Evolutionary conservation across 2,797 vertebrate genomes (phyloP), one percentile per base, ranked within the genome.

Genomic region (Myotis planiceps): DNA sequence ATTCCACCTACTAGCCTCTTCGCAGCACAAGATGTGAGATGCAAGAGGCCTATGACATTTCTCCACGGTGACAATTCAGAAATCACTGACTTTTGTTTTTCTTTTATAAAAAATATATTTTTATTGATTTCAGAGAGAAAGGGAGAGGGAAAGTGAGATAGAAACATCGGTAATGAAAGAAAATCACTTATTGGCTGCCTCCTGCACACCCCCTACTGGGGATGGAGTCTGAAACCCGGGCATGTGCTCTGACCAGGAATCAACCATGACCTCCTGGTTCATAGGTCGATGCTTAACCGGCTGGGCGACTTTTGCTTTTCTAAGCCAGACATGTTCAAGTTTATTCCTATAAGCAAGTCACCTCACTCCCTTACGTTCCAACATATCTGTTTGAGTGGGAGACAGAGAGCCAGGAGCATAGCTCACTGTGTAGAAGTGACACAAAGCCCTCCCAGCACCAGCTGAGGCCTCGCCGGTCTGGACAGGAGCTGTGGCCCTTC

Each of bases 361-460:
- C 14, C n/a, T 10, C 49, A 32, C 27, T 63, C 45, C n/a, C 63
- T 42, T 2, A 5, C 4, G 2, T 21, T 65, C 74, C 74, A 21
- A 34, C 79, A 18, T 2, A 16, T 12, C 66, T 49, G 6, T 63
- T 2, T 3, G 37, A 37, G 49, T 6, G 21, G 39, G 32, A 29
- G 14, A 21, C 1, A 2, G 10, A 37, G 25, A 53, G 39, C 10
- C 5, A 7, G n/a, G 39, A 9, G 6, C 0, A 14, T 0, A 18
- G 92, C 15, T 27, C 23, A 2, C 21, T 15, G 0, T 9, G 0
- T 6, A 2, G 79, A 16, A 14, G 32, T 4, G 10, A 0, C 29
- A 6, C 0, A 1, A 6, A 12, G 8, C 39, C n/a, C 13, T 16
- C 21, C 18, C 34, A 7, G 1, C 0, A 0, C 16, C 1, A 0